Evolutionary conservation across 1,140 invertebrate species (phyloP), one percentile per base, ranked within the genome.

Genomic region (Diabrotica virgifera): DNA sequence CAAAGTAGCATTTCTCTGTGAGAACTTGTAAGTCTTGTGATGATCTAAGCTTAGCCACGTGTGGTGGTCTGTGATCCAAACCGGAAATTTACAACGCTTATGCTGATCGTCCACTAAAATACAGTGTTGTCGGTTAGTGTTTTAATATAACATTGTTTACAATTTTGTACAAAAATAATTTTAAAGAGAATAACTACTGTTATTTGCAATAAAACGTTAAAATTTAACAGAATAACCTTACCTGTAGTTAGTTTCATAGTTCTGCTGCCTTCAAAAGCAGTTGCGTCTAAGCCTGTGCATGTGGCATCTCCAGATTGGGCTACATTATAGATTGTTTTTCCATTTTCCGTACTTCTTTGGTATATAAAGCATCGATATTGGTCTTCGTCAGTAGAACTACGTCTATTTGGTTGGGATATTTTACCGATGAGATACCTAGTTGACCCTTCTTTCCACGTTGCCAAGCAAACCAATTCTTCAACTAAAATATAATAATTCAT

Each of bases 361-460:
- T 85, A 88, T 40, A 88, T 83, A 77, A 90, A 90, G 75, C 89
- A 91, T n/a, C 89, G 81, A 67, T 83, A 86, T 55, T 84, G 83
- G 58, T 86, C 85, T 69, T 86, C 85, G 66, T 87, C 85, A 0
- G 82, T 80, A n/a, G 74, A 64, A 37, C 71, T 71, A 54, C 83
- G 75, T 38, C 82, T 77, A 82, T 83, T 66, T 76, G 74, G 76
- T 74, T 84, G 78, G 63, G 80, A 79, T 73, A 87, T 73, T 78
- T 85, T 84, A 0, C 90, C 91, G 50, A 94, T 89, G 38, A 94
- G 82, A 78, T 94, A 94, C 65, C 88, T 83, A 7, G 88, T 86
- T 58, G 90, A 92, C 51, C 92, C 91, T 76, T 94, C 92, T 77
- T 90, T 92, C 92, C 92, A 95, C 11, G 86, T 87, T 0, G 90